phyloP scores from a whole-genome alignment of 1,140 invertebrate species.

The Drosophila sp. region DNA sequence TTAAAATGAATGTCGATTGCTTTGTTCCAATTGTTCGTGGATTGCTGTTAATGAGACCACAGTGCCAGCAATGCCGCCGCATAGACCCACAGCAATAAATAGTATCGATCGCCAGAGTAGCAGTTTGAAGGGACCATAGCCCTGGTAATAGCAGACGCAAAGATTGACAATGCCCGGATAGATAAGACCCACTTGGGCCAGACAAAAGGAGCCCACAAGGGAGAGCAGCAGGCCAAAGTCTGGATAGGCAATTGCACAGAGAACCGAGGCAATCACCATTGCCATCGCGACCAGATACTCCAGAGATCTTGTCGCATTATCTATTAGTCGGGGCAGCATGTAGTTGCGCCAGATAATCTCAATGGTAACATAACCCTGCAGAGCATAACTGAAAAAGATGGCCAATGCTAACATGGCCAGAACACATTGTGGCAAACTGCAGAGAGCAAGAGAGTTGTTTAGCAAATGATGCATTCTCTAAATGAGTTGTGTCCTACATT shows the following conservation, averaged over 20 bases:
- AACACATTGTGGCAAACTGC: conserved; percentile 34
- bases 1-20: not conserved
- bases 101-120: conserved; percentile 38
- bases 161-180: conserved; percentile 58
- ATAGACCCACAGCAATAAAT: conserved; percentile 46
- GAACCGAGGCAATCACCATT: conserved; percentile 56
- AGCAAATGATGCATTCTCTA: too few species aligned
- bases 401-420: conserved; percentile 39
- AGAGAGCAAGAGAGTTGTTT: not conserved
- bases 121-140: conserved; percentile 45
- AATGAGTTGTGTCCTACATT: conserved; percentile 24
- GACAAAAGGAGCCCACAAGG: conserved; percentile 60
- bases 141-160: conserved; percentile 44
- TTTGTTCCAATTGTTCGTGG: not conserved
- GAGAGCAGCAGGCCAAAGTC: conserved; percentile 56
- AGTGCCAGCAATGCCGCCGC: conserved; percentile 52
- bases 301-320: not conserved
- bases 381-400: conserved; percentile 55
- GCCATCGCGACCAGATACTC: conserved; percentile 55
- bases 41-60: conserved; percentile 3
- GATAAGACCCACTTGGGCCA: conserved; percentile 61
- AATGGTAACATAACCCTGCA: conserved; percentile 54
- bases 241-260: conserved; percentile 58
- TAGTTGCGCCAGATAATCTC: conserved; percentile 58
- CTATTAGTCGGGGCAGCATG: conserved; percentile 25